Evolutionary conservation across 2,888 invertebrate species (phyloP).

Genomic region (Gastrophysa polygoni): DNA sequence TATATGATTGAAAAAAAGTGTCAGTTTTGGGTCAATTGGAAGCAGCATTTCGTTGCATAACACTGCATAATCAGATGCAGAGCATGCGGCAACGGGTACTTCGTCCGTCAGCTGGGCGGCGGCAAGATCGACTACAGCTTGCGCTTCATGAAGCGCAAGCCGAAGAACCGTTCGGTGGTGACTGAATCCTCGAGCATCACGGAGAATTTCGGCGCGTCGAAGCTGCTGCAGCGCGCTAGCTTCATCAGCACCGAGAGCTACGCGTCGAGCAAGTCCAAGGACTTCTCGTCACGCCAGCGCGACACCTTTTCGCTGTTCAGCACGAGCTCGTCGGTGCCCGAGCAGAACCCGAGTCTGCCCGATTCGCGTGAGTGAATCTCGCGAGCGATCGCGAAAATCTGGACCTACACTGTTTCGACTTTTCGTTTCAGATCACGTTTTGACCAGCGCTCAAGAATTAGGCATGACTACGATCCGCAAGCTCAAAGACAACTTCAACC

Average conservation of each 20-base stretch:
- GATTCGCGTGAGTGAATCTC: conserved; percentile 26
- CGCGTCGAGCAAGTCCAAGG: conserved; percentile 16
- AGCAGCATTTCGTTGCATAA: not conserved
- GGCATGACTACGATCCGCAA: conserved; percentile 39
- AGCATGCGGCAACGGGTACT: conserved; percentile 65
- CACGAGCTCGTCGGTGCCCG: not conserved
- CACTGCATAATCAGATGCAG: conserved; percentile 51
- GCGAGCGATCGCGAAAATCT: too few species aligned
- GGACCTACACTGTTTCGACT: not conserved
- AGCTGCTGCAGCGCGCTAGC: conserved; percentile 17
- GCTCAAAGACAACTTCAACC: conserved; percentile 47
- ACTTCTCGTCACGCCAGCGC: not conserved
- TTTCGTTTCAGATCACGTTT: conserved; percentile 11
- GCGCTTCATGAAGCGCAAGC: conserved; percentile 6
- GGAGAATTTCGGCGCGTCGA: conserved; percentile 10
- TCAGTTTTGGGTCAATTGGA: not conserved
- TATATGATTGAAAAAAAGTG: too few species aligned
- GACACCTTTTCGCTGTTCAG: conserved; percentile 16
- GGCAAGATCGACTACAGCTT: conserved; percentile 48
- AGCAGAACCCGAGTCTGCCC: not conserved
- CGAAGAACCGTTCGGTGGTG: conserved; percentile 16
- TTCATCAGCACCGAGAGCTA: conserved; percentile 23
- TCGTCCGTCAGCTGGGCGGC: conserved; percentile 59
- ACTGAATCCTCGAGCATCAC: conserved; percentile 30
- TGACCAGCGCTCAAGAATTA: conserved; percentile 15